phyloP scores from a whole-genome alignment of 2,797 vertebrate species.

The Myotis pilosus region DNA sequence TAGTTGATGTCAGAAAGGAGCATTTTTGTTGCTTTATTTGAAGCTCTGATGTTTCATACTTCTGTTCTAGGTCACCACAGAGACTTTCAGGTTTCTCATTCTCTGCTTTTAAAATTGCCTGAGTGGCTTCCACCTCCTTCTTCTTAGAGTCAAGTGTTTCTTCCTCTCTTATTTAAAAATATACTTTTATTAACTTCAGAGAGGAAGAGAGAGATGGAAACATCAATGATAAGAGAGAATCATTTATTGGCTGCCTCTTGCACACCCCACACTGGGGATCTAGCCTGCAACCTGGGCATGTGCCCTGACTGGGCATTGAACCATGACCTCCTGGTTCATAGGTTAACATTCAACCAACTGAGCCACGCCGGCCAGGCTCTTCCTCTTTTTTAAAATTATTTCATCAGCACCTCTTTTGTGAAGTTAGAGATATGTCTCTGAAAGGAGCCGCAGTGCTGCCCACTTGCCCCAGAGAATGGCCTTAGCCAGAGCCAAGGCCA shows the following conservation, averaged over 20 bases:
- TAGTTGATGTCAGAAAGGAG: not conserved
- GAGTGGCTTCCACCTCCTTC: not conserved
- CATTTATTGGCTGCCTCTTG: too few species aligned
- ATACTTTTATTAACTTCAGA: too few species aligned
- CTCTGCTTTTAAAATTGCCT: not conserved
- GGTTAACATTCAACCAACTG: too few species aligned
- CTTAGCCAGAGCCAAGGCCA: conserved; percentile 43
- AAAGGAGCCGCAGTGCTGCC: not conserved
- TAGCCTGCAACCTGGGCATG: too few species aligned
- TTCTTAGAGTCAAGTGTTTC: not conserved
- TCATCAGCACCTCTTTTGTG: not conserved
- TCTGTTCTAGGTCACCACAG: not conserved
- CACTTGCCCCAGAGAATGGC: not conserved
- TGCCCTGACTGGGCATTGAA: too few species aligned
- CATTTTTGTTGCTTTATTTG: not conserved
- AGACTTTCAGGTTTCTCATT: not conserved
- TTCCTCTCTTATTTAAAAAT: not conserved
- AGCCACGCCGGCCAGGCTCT: not conserved
- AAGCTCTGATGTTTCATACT: not conserved
- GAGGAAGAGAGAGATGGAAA: too few species aligned
- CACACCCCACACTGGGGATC: too few species aligned
- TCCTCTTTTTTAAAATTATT: not conserved
- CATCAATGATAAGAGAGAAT: too few species aligned
- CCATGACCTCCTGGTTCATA: too few species aligned
- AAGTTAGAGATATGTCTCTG: not conserved